These are phyloP conservation scores for Ambastaia sidthimunki DNA, from an alignment of 2,797 vertebrate species.

Conservation along the genomic window DNA sequence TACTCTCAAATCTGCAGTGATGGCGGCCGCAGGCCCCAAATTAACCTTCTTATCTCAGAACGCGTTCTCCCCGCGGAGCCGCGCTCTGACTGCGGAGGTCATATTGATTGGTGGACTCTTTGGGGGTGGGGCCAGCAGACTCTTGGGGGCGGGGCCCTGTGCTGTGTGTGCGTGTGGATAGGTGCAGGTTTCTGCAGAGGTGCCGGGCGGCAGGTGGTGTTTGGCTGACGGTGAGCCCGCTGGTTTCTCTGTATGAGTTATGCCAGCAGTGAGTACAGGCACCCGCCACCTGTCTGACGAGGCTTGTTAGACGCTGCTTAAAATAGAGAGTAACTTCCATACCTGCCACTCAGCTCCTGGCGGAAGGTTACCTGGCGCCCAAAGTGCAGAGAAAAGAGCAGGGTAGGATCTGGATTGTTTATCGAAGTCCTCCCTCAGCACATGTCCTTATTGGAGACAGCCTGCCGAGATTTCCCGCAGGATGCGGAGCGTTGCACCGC, in stretches of 20 bases:
- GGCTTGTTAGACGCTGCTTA: slow-evolving; percentile 81
- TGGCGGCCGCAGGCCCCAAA: slow-evolving; percentile 56
- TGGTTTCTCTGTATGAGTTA: slow-evolving; percentile 75
- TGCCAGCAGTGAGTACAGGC: slow-evolving; percentile 74
- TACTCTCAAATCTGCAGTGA: slow-evolving; percentile 51
- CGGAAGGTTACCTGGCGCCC: slow-evolving; percentile 58
- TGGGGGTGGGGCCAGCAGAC: neutral
- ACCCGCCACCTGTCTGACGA: slow-evolving; percentile 74
- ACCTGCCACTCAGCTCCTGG: slow-evolving; percentile 64
- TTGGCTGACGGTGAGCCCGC: slow-evolving; percentile 73
- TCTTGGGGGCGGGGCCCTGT: neutral
- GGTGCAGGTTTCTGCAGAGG: slow-evolving; percentile 46
- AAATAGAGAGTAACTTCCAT: slow-evolving; percentile 80
- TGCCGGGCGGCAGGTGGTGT: slow-evolving; percentile 73
- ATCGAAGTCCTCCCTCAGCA: slow-evolving; percentile 48
- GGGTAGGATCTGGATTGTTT: slow-evolving; percentile 50
- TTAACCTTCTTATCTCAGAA: slow-evolving; percentile 62
- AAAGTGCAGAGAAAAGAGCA: slow-evolving; percentile 46
- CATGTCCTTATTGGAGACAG: slow-evolving; percentile 60
- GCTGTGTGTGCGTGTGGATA: neutral
- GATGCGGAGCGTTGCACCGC: slow-evolving; percentile 21
- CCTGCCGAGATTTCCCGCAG: slow-evolving; percentile 57
- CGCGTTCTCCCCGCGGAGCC: slow-evolving; percentile 20
- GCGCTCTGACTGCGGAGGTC: slow-evolving; percentile 32
- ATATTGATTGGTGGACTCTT: slow-evolving; percentile 48